These are phyloP conservation scores for Corvus hawaiiensis DNA, from an alignment of 2,113 vertebrate species.

Conservation along the genomic window DNA sequence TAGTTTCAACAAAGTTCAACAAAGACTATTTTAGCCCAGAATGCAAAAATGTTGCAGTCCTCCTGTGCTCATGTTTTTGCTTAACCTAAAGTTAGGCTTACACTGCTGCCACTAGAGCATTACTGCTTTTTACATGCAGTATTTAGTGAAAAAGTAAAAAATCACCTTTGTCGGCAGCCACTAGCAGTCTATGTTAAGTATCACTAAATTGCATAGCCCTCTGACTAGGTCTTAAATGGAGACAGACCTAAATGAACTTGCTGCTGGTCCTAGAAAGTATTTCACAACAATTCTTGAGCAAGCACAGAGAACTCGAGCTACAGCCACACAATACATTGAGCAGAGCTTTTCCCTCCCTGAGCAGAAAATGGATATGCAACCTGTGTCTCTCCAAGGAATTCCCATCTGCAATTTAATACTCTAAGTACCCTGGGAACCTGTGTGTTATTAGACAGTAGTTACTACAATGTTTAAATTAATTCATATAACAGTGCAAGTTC, in stretches of 20 bases:
- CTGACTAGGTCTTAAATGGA: background rate
- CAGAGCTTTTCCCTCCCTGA: background rate
- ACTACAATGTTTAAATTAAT: background rate
- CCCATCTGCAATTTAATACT: background rate
- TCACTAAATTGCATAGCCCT: background rate
- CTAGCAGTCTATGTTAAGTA: background rate
- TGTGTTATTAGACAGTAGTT: background rate
- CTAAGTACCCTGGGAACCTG: background rate
- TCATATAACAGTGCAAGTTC: background rate
- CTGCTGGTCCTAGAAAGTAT: background rate
- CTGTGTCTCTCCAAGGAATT: background rate
- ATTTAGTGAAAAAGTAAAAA: background rate
- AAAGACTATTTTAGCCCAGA: background rate
- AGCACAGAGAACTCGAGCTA: background rate
- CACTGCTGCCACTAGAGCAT: background rate
- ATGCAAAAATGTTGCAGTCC: background rate
- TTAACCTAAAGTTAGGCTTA: background rate
- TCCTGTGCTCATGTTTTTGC: fast-evolving
- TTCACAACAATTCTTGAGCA: background rate
- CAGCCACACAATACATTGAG: fast-evolving
- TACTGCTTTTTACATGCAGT: background rate
- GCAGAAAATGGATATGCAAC: background rate
- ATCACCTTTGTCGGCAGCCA: background rate
- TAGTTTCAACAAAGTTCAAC: background rate
- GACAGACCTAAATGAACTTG: background rate